Base-by-base conservation (phyloP, 2,797 vertebrate genomes). In the Enteromius afrohamiltoni region DNA sequence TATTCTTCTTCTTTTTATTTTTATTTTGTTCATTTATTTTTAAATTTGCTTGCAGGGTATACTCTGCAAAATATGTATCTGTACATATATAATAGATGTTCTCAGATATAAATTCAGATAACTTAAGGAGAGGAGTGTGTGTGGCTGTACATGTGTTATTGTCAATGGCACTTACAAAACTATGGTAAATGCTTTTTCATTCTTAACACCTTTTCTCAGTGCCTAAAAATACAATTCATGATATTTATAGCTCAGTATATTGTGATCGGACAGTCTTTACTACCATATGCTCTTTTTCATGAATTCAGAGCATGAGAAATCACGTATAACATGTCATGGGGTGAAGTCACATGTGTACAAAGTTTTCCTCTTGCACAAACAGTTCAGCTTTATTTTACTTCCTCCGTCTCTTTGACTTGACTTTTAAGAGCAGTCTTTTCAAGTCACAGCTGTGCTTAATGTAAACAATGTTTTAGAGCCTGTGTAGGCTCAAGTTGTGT, bases 391-490 rank as follows among this genome's bases (percentile, higher is more conserved):
- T 88, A 89, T 91, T 92, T 91, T 88, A 91, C 87, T 88, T 91
- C 77, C 84, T 77, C 74, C 16, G 42, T 86, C 86, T 79, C 85
- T 90, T 83, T 64, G 83, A 84, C 84, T 71, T 90, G 89, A 92
- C 90, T 86, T 86, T 78, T 77, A 89, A 88, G 82, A 79, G 83
- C 70, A 76, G 40, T 51, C 76, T 80, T 85, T 79, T 85, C 60
- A 70, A 90, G 86, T 87, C 87, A 88, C 92, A 89, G 91, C 90
- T 92, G 91, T 81, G 64, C 90, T 87, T 84, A 74, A 89, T 67
- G 89, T 91, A 92, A 94, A 93, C 90, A 83, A 47, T 82, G 86
- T 92, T 93, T 89, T 89, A 80, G 75, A 89, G 89, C 88, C 86
- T 83, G 82, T 77, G 87, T 79, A 86, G 85, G 86, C 85, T 88